Percentiles rank a stretch among this genome's conserved stretches.
phyloP scores from a whole-genome alignment of 2,113 vertebrate genomes.

The Neotoma lepida region DNA sequence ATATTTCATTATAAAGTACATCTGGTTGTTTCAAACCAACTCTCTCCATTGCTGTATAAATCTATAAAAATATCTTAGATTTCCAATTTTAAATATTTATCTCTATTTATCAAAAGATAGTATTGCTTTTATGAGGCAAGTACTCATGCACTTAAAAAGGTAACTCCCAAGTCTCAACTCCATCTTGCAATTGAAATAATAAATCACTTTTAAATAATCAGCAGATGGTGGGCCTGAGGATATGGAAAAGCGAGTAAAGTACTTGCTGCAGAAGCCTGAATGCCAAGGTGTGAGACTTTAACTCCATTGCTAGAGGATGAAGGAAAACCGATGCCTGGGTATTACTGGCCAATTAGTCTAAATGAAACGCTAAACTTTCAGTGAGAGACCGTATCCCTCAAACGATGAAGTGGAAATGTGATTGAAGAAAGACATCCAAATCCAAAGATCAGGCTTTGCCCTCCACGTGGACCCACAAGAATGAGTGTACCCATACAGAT shows the following conservation, averaged over 20 bases:
- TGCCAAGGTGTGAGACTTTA: not conserved
- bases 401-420: not conserved
- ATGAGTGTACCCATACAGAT: not conserved
- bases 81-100: not conserved
- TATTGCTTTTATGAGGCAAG: not conserved
- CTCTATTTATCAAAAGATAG: not conserved
- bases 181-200: not conserved
- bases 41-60: not conserved
- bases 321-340: not conserved
- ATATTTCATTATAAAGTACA: not conserved
- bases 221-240: not conserved
- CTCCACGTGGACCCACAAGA: not conserved
- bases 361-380: not conserved
- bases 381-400: not conserved
- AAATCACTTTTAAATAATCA: slow-evolving; percentile 24
- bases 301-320: not conserved
- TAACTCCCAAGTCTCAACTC: not conserved
- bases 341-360: not conserved
- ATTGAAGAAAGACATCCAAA: not conserved
- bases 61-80: not conserved
- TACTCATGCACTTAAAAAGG: not conserved
- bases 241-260: not conserved
- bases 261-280: not conserved
- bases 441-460: not conserved
- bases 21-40: not conserved